Evolutionary conservation across 2,888 invertebrate species (phyloP).

Genomic region (Hypolimnas misippus): DNA sequence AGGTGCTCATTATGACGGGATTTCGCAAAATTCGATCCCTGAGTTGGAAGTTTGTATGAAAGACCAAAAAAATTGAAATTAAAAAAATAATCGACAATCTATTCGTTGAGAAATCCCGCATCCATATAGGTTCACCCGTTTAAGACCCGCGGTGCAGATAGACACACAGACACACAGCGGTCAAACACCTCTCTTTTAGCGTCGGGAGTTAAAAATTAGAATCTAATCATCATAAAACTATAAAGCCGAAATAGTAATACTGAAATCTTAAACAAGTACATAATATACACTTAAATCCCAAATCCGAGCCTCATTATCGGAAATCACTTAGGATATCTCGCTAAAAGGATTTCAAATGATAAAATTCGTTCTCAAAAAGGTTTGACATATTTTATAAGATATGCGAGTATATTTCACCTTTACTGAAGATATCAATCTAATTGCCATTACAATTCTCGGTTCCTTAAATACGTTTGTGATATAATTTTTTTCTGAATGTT

Average conservation of each 20-base stretch:
- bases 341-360: constrained; percentile 19
- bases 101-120: no score
- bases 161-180: no score
- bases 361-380: constrained; percentile 17
- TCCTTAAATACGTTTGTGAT: background rate
- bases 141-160: no score
- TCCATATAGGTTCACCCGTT: no score
- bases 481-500: background rate
- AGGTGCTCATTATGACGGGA: no score
- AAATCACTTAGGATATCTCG: constrained; percentile 21
- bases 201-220: no score
- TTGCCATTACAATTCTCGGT: constrained; percentile 11
- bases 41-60: no score
- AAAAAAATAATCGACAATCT: no score
- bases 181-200: no score
- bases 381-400: constrained; percentile 35
- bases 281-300: background rate
- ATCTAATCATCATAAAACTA: no score
- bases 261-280: background rate
- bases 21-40: no score
- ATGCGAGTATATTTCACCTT: constrained; percentile 20
- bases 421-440: constrained; percentile 12
- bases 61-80: no score
- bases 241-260: background rate
- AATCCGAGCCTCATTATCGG: constrained; percentile 17